These are phyloP conservation scores for Schizothorax lantsangensis DNA, from an alignment of 2,797 vertebrate species.

Conservation along the genomic window DNA sequence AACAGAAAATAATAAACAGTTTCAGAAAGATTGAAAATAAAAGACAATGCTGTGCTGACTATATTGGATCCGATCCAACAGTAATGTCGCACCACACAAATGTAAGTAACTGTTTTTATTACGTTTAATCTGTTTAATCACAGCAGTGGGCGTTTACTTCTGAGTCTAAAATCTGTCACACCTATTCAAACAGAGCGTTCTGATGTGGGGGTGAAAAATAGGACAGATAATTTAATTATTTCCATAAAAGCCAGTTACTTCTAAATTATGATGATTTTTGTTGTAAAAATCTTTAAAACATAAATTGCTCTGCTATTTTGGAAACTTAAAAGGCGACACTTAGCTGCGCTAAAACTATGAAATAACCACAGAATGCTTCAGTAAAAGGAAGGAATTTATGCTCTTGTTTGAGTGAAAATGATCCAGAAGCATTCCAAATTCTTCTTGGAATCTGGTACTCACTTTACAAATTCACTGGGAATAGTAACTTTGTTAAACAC, in stretches of 20 bases:
- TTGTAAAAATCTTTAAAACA: not conserved
- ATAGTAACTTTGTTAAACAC: not conserved
- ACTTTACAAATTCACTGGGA: slow-evolving; percentile 10
- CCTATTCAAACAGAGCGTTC: too few species aligned
- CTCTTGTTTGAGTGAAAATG: not conserved
- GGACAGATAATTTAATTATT: not conserved
- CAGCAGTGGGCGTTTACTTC: too few species aligned
- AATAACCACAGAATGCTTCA: slow-evolving; percentile 34
- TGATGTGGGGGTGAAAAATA: not conserved
- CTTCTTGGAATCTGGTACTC: not conserved
- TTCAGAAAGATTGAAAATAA: not conserved
- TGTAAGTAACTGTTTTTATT: too few species aligned
- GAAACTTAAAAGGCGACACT: not conserved
- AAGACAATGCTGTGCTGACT: not conserved
- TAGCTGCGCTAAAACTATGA: not conserved
- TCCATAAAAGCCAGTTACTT: not conserved
- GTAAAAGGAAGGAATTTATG: slow-evolving; percentile 9
- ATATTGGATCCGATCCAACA: too few species aligned
- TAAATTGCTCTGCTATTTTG: not conserved
- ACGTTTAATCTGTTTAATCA: too few species aligned
- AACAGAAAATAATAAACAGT: too few species aligned
- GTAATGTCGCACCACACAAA: too few species aligned
- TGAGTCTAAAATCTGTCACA: too few species aligned
- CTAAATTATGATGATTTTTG: not conserved
- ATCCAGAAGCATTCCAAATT: not conserved